phyloP scores from a whole-genome alignment of 2,113 vertebrate species.

The Ginglymostoma cirratum region DNA sequence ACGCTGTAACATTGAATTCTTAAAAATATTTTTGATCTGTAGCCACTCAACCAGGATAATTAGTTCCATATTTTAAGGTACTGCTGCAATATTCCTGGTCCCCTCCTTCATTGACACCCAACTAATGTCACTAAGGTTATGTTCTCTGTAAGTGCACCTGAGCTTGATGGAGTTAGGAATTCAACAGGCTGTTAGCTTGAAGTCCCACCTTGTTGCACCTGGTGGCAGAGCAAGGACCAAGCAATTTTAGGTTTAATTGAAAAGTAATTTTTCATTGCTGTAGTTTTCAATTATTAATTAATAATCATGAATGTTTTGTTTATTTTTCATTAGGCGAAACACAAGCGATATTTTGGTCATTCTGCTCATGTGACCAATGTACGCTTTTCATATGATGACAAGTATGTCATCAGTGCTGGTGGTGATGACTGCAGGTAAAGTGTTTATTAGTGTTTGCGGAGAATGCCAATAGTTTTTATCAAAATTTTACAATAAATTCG shows the following conservation, averaged over 20 bases:
- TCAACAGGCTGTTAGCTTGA: not conserved
- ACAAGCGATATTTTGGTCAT: conserved; percentile 92
- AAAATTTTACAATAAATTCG: not conserved
- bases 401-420: conserved; percentile 81
- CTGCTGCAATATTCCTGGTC: not conserved
- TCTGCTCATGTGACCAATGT: conserved; percentile 90
- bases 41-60: not conserved
- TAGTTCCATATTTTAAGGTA: not conserved
- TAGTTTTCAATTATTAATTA: not conserved
- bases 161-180: not conserved
- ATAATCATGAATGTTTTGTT: not conserved
- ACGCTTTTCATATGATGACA: conserved; percentile 87
- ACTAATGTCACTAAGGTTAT: not conserved
- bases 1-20: not conserved
- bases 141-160: not conserved
- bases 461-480: not conserved
- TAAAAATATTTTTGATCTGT: not conserved
- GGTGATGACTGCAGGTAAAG: conserved; percentile 89
- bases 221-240: not conserved
- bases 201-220: not conserved
- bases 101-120: not conserved
- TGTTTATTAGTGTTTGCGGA: not conserved
- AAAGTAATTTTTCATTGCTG: not conserved
- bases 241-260: not conserved
- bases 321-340: conserved; percentile 71